Base-by-base conservation (phyloP, 2,888 invertebrate species). In the Lithophane semibrunnea region DNA sequence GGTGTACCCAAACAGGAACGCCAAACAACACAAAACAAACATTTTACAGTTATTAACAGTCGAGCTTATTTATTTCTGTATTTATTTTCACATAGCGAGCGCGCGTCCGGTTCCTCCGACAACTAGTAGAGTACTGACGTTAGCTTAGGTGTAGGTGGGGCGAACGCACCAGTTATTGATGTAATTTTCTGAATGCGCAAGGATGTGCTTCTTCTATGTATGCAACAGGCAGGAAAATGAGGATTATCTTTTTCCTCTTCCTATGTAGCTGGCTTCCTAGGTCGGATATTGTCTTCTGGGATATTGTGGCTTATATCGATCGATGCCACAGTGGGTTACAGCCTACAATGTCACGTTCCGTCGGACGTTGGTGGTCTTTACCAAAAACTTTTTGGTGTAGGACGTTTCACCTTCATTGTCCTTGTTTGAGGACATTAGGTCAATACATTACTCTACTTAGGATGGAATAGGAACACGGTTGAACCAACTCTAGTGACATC, bases 1-100 rank as follows among this genome's bases (percentile, higher is more conserved):
- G 58, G 90, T 90, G 44, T 86, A 85, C 49, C 83, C 85, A 44
- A 86, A 75, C 49, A 84, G 37, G n/a, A 76, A 64, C n/a, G 75
- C 42, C 9, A 85, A 73, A 58, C 12, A 75, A 10, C 75, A 87
- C 71, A 75, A 64, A 29, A 71, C 29, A 21, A 84, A 79, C 88
- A 88, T 88, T 71, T 85, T 88, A 42, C 56, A 61, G 29, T 73
- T 61, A 73, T 54, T 49, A 60, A 29, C n/a, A 18, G 24, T 61
- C 72, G 56, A 65, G 58, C 65, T 73, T 70, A 71, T 79, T 73
- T 56, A 13, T 54, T 73, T 54, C 5, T 49, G 52, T 65, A 64
- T 64, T 63, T 73, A 63, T 70, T 75, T 69, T 67, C 0, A 71
- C 75, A 75, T 70, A 58, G 54, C 73, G 73, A 49, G 49, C 86